These are phyloP conservation scores for Mamestra configurata DNA, from an alignment of 1,140 invertebrate genomes.

Conservation along the genomic window DNA sequence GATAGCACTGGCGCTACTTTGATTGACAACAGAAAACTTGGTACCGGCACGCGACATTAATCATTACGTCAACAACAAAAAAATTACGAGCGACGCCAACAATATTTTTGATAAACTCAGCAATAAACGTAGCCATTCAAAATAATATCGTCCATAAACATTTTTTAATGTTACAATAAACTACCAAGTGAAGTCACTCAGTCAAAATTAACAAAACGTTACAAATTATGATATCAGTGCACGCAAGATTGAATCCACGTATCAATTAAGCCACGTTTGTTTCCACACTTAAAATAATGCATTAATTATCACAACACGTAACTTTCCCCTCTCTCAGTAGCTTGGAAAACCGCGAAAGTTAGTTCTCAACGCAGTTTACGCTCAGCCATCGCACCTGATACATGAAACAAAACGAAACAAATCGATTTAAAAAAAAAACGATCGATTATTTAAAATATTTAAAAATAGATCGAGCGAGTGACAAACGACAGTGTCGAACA, in stretches of 20 bases:
- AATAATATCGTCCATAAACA: constrained; percentile 14
- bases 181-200: not conserved
- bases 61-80: not conserved
- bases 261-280: constrained; percentile 63
- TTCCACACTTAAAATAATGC: constrained; percentile 68
- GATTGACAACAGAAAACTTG: constrained; percentile 22
- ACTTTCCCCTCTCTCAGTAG: constrained; percentile 74
- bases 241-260: constrained; percentile 44
- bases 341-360: constrained; percentile 82
- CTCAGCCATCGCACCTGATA: constrained; percentile 45
- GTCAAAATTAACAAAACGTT: constrained; percentile 38
- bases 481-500: constrained; percentile 80
- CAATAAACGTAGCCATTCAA: not conserved
- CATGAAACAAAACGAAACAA: constrained; percentile 25
- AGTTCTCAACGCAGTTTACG: constrained; percentile 64
- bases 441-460: constrained; percentile 53
- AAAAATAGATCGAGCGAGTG: constrained; percentile 77
- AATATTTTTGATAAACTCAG: not conserved
- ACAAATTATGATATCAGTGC: constrained; percentile 9
- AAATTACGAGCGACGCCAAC: not conserved
- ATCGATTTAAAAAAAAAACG: constrained; percentile 35
- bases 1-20: not conserved
- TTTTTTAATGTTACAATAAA: constrained; percentile 15
- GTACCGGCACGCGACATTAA: not conserved
- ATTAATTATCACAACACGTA: constrained; percentile 73